Evolutionary conservation across 1,140 invertebrate species (phyloP), one percentile per base, ranked within the genome.

Genomic region (Helicoverpa armigera): DNA sequence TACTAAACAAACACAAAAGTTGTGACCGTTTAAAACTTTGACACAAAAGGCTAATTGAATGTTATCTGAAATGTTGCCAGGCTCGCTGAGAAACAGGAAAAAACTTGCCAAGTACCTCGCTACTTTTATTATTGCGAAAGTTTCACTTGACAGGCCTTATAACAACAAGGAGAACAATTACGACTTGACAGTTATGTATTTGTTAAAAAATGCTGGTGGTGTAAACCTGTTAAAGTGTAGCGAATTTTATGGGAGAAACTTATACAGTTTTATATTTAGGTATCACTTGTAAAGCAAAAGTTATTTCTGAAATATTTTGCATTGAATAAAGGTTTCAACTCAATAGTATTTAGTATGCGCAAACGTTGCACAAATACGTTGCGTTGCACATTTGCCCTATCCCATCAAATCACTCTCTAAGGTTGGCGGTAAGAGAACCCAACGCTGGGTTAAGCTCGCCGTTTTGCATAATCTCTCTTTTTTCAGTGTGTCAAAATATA

Each of bases 41-140:
- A 13, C 75, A 86, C 83, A 91, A 90, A 88, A 90, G 89, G 86
- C 86, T 91, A 91, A 92, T 92, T 92, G 88, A 90, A 91, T 91
- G 84, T 89, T 89, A 90, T 91, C 85, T 86, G 76, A 88, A 90
- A 87, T 90, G 86, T 86, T 87, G 85, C 80, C 81, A 87, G 83
- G 82, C 75, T 86, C 80, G 83, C 84, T 82, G 82, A 82, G 65
- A 79, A 81, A 84, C 81, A 80, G 35, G 77, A 74, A 86, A 90
- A 89, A 91, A 89, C 79, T 88, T 91, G 73, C 78, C 31, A 73
- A 87, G 87, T 78, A 81, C 81, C 83, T 82, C 81, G 83, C 82
- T 87, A 83, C 89, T 92, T 89, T 88, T 88, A 88, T 90, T 91
- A 91, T 92, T 91, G 80, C 80, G 82, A 87, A 91, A 91, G 86